Base-by-base conservation (phyloP, 1,140 invertebrate species). In the Pteromalus puparum region DNA sequence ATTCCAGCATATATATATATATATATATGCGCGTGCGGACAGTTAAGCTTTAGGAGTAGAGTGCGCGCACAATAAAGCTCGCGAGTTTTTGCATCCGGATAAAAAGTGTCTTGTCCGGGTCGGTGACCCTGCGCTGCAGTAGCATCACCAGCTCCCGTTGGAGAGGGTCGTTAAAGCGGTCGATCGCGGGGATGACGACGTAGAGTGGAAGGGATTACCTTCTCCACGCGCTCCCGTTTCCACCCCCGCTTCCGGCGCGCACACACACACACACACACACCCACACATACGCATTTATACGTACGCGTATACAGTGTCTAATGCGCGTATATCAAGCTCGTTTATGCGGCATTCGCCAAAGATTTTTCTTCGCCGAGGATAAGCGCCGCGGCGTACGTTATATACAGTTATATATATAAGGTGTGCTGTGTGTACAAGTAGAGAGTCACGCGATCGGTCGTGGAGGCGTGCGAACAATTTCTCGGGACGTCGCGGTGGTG, bases 391-490 rank as follows among this genome's bases (percentile, higher is more conserved):
- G 46, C 15, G 13, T 2, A 15, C 9, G 12, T 1, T 48, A 48
- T 13, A 48, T 48, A 48, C 4, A 48, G 18, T 61, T n/a, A n/a
- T n/a, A n/a, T n/a, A 0, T 15, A 61, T 21, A 61, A 61, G 30
- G 3, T 53, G 12, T 53, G 12, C 18, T 61, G 53, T 61, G 21
- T 61, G 21, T 61, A 61, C 46, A 53, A n/a, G n/a, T n/a, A n/a
- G 75, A 77, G 12, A 18, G 46, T 74, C 81, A 75, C 70, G 81
- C 81, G 81, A 82, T 48, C 38, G 30, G 46, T 74, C 80, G 80
- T 74, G 70, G 48, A 21, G 28, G 46, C 38, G 46, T 48, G 67
- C 46, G 15, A 74, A 82, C 46, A 82, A 82, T 82, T 53, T 76
- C 74, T 61, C 42, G 38, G 70, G 42, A 48, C 34, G 30, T 73